phyloP scores from a whole-genome alignment of 2,888 invertebrate species.

The Cheilosia pagana region DNA sequence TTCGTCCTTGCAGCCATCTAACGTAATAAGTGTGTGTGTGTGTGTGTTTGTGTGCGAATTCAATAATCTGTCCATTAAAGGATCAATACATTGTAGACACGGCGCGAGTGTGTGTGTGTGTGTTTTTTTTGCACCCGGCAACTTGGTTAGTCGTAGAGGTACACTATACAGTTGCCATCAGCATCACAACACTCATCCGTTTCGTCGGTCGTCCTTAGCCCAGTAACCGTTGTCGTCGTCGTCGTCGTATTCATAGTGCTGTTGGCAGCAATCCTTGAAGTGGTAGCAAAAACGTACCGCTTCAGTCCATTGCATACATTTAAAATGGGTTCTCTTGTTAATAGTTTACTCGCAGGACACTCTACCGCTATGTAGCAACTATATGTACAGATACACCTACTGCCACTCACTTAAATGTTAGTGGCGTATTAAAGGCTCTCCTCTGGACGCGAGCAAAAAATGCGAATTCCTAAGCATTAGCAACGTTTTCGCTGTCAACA shows the following conservation, averaged over 20 bases:
- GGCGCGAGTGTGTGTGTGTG: not conserved
- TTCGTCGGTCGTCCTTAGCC: conserved; percentile 37
- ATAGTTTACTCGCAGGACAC: conserved; percentile 56
- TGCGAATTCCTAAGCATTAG: conserved; percentile 61
- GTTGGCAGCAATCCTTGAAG: conserved; percentile 30
- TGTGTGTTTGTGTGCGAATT: conserved; percentile 48
- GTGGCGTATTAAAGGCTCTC: conserved; percentile 55
- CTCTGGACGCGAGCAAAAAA: conserved; percentile 2
- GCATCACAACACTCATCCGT: conserved; percentile 57
- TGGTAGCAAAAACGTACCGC: conserved; percentile 23
- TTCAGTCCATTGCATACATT: conserved; percentile 67
- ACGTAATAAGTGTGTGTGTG: not conserved
- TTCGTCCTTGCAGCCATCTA: conserved; percentile 26
- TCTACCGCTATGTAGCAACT: conserved; percentile 26
- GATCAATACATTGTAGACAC: conserved; percentile 59
- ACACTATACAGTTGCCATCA: not conserved
- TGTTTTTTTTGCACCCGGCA: conserved; percentile 8
- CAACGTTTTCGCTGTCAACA: conserved; percentile 48
- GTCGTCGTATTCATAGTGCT: conserved; percentile 2
- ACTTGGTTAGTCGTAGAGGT: conserved; percentile 21
- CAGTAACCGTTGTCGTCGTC: conserved; percentile 21
- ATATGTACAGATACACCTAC: too few species aligned
- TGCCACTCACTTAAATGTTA: conserved; percentile 58
- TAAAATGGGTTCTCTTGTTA: conserved; percentile 47
- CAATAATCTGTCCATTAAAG: conserved; percentile 74